These are phyloP conservation scores for Pristionchus pacificus DNA, from an alignment of 1,140 invertebrate species.

Conservation along the genomic window DNA sequence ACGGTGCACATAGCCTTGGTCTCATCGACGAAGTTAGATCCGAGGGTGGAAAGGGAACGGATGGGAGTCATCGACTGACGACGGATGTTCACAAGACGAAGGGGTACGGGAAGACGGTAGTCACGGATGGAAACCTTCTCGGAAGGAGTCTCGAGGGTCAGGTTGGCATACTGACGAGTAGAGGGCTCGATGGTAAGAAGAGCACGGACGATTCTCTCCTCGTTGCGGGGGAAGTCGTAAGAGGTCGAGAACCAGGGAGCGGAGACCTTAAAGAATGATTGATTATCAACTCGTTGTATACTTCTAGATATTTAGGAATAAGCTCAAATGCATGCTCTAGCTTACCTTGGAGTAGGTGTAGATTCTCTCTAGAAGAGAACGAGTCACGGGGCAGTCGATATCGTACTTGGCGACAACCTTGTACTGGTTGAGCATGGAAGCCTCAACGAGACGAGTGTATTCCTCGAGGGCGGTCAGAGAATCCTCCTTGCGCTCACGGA, in stretches of 20 bases:
- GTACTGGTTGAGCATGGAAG: slow-evolving; percentile 28
- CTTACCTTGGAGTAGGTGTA: too few species aligned
- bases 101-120: slow-evolving; percentile 16
- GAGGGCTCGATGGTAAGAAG: slow-evolving; percentile 21
- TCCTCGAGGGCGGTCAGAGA: slow-evolving; percentile 13
- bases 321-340: too few species aligned
- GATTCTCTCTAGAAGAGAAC: too few species aligned
- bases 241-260: too few species aligned
- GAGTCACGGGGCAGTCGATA: slow-evolving; percentile 8
- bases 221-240: slow-evolving; percentile 24
- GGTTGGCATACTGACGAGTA: slow-evolving; percentile 20
- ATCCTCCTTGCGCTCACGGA: too few species aligned
- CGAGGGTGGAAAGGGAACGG: slow-evolving; percentile 6
- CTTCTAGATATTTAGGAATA: too few species aligned
- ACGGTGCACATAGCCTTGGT: slow-evolving; percentile 17
- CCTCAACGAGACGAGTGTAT: slow-evolving; percentile 14
- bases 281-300: too few species aligned
- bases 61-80: slow-evolving; percentile 3
- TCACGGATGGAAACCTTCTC: slow-evolving; percentile 10
- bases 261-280: too few species aligned
- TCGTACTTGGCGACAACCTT: slow-evolving; percentile 28
- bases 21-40: slow-evolving; percentile 2
- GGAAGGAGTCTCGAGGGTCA: slow-evolving; percentile 19
- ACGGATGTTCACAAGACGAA: slow-evolving; percentile 21
- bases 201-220: slow-evolving; percentile 7